Conservation (phyloP, 2,113 vertebrate species). For the Podiceps cristatus region DNA sequence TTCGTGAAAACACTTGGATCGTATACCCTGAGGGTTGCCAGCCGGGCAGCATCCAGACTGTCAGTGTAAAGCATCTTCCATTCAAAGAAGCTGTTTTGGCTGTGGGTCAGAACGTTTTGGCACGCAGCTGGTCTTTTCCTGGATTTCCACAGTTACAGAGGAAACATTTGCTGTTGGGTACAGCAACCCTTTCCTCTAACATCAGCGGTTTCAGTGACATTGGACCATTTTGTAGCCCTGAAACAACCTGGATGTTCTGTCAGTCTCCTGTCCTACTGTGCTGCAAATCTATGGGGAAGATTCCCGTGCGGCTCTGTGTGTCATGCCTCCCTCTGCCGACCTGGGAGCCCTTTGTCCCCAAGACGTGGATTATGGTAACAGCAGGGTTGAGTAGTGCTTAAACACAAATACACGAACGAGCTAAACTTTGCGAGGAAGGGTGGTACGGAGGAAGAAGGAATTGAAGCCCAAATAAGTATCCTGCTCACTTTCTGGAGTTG, state of each 20-base stretch:
- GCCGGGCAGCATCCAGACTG: neutral
- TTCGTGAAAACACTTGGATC: neutral
- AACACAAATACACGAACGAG: neutral
- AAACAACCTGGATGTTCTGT: neutral
- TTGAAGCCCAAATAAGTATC: neutral
- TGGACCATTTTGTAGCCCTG: neutral
- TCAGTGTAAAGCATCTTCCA: neutral
- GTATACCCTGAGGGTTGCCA: neutral
- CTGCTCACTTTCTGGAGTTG: neutral
- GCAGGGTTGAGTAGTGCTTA: neutral
- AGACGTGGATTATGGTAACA: too few relatives aligned
- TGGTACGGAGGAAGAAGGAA: neutral
- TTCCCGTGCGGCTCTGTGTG: neutral
- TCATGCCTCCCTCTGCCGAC: accelerated
- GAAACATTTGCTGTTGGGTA: neutral
- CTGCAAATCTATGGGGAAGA: neutral
- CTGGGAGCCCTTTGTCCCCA: neutral
- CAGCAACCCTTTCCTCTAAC: neutral
- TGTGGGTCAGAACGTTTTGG: neutral
- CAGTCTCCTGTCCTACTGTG: neutral
- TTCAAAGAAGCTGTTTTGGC: neutral
- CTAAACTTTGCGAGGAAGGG: neutral
- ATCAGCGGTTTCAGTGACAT: neutral
- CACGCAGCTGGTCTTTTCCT: neutral
- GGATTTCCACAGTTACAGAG: neutral